Base-by-base conservation (phyloP, 2,888 invertebrate genomes). In the Melangyna quadrimaculata region DNA sequence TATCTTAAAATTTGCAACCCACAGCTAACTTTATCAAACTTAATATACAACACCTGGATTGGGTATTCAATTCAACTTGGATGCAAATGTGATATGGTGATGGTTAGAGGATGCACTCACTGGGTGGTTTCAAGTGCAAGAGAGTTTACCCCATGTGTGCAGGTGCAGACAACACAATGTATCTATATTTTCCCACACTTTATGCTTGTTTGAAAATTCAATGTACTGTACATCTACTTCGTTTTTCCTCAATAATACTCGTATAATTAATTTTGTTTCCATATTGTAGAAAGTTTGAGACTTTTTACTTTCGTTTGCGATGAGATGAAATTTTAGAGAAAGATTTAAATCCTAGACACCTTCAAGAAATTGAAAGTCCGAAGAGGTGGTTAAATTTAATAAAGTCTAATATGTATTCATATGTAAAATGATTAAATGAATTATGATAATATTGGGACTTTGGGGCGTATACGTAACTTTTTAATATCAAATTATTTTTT, bases 261-360 rank as follows among this genome's bases (percentile, higher is more conserved):
- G n/a, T n/a, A 27, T 32, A 73, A 83, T 78, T 78, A 78, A 78
- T 83, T 73, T 63, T 9, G 37, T 83, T 73, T 40, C 12, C 53
- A 55, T n/a, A n/a, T 55, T 65, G 82, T 74, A 83, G 82, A 83
- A 83, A 83, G 82, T 78, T 73, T 24, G 12, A 27, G 55, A 40
- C 27, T 65, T 63, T 78, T 74, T 55, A 83, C 82, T 83, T 78
- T 83, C 73, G 14, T 72, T 61, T 53, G 51, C 0, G 10, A 32
- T n/a, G 57, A 17, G 57, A 65, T 65, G 55, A 19, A 24, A 24
- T 43, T 24, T 24, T 4, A 3, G 12, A 8, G 37, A 61, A 8
- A 61, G 10, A 43, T 43, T 27, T 1, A 43, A 35, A 22, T 14
- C 14, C 3, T 0, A 51, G 27, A 4, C 1, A 51, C 51, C 14